A percentile compares a stretch with the other conserved stretches of the same genome.
Evolutionary conservation across 2,888 invertebrate genomes (phyloP).

Genomic region (Ernsta delagoae): DNA sequence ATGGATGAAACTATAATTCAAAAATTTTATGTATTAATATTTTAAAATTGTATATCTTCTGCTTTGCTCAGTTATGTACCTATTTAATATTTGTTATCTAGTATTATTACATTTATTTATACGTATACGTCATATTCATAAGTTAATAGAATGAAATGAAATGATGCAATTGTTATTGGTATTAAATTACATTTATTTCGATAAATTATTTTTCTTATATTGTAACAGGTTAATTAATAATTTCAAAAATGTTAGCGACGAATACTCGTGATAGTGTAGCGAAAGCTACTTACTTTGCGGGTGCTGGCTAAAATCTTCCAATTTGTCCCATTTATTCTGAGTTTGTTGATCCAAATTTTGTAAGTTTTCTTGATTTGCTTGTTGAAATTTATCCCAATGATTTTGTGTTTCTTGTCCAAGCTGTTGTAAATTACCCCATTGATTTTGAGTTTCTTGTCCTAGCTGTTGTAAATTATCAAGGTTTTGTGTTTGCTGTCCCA

Average conservation of each 20-base stretch:
- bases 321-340: constrained; percentile 47
- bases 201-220: constrained; percentile 19
- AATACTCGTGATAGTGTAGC: constrained; percentile 8
- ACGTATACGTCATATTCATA: too few species aligned
- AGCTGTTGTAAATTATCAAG: constrained; percentile 48
- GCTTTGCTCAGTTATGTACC: too few species aligned
- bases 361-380: constrained; percentile 47
- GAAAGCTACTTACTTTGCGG: constrained; percentile 42
- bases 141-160: constrained; percentile 21
- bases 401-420: constrained; percentile 48
- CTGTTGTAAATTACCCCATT: constrained; percentile 43
- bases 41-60: too few species aligned
- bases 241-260: constrained; percentile 11
- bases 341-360: constrained; percentile 47
- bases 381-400: constrained; percentile 42
- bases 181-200: constrained; percentile 30
- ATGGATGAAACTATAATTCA: too few species aligned
- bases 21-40: too few species aligned
- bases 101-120: too few species aligned
- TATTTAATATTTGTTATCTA: too few species aligned
- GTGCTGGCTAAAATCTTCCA: constrained; percentile 45
- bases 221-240: constrained; percentile 33
- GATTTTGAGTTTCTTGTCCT: constrained; percentile 48
- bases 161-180: constrained; percentile 22
- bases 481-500: constrained; percentile 49